Base-by-base conservation (phyloP, 2,888 invertebrate species). In the Dyspetes luteomarginatus region DNA sequence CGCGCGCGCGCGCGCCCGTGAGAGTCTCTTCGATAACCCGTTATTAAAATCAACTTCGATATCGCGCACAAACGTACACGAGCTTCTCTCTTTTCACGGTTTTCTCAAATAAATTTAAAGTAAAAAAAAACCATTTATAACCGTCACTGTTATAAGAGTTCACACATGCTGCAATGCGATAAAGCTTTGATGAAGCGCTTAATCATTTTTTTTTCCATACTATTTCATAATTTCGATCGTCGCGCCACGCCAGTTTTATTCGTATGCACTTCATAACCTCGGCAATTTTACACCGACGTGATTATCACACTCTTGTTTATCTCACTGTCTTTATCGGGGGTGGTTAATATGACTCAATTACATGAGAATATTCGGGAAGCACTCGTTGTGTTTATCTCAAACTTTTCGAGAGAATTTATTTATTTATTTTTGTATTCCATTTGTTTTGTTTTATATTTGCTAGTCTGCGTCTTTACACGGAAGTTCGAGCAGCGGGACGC, bases 21-120 rank as follows among this genome's bases (percentile, higher is more conserved):
- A 52, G 64, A 58, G 78, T 68, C 24, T 73, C 60, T 68, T 79
- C 64, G 74, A 68, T 64, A 74, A 79, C 74, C 73, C 78, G 78
- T 69, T 74, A 56, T 62, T 56, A 36, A 79, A 69, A 74, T 79
- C 56, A 68, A 69, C 79, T 69, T 64, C 43, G 48, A 68, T 73
- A 62, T 22, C 48, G 41, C n/a, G 4, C 9, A n/a, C n/a, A n/a
- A n/a, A n/a, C n/a, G n/a, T n/a, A n/a, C n/a, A n/a, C 28, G 15
- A 48, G 28, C 26, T 24, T 19, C n/a, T 55, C 50, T 36, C n/a
- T 68, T 43, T 15, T 15, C 36, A 12, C 36, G 9, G 36, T 36
- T 36, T 36, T 36, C 36, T 12, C 36, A 12, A 36, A 36, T 12
- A 36, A 9, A 36, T 36, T 36, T 36, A 36, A 0, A 1, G 9